Evolutionary conservation across 2,113 vertebrate species (phyloP), one percentile per base, ranked within the genome.

Genomic region (Gavia stellata): DNA sequence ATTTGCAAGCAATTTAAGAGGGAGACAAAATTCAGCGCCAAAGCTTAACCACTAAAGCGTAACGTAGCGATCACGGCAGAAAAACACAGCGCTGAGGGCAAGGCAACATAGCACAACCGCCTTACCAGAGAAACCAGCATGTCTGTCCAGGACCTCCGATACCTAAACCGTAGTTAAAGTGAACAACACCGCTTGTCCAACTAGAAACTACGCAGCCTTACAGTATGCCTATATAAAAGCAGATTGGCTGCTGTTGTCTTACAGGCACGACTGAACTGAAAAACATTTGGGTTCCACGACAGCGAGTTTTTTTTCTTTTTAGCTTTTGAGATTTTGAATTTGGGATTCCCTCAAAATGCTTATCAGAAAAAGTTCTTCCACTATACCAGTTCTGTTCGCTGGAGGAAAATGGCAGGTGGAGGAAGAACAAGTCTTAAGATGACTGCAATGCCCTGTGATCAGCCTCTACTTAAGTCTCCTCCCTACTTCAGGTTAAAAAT

Each of bases 271-370:
- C 10, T 44, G 24, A 73, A 78, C 5, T 2, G 11, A 36, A 31
- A 61, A 71, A 21, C 10, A 6, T 17, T 14, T 23, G 17, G 26
- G 47, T 56, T 56, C 56, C 14, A 29, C 0, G 0, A 31, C n/a
- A 83, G 25, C 6, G 11, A 10, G 3, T n/a, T 14, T 18, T 6
- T 53, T 58, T 40, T 2, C 4, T 6, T 21, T 31, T 14, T 26
- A 4, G 45, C 9, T 68, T 50, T 55, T 23, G 47, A 66, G 25
- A 21, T 47, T 88, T 52, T 8, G 11, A 52, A 26, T 47, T 29
- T 11, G 21, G 15, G 52, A 53, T 28, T 42, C 15, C 44, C 81
- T 49, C 71, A 6, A 44, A 68, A 31, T 4, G 26, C 38, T 81
- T 75, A 72, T 23, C 50, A 68, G 33, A 74, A 58, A 9, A 18